Evolutionary conservation across 2,888 invertebrate genomes (phyloP), one percentile per base, ranked within the genome.

Genomic region (Agonopterix alstromeriana): DNA sequence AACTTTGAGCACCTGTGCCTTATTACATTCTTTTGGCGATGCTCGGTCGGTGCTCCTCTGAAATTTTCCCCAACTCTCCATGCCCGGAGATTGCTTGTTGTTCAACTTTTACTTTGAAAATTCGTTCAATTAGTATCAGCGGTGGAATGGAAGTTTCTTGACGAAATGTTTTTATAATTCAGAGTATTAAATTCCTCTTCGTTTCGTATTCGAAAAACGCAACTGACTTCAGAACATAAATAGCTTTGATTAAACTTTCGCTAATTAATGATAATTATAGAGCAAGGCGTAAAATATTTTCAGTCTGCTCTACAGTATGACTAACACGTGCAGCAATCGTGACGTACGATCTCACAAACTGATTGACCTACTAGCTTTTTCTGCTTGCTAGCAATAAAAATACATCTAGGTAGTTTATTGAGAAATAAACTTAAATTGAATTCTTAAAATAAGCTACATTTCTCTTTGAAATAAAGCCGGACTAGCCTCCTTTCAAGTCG

Each of bases 1-100:
- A 83, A 84, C 71, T 78, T 72, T 75, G 73, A 73, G 75, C 86
- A 88, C 87, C 87, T 88, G 86, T 73, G 76, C 81, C 82, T 84
- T 87, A 87, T 88, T 86, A 86, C 87, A 87, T 88, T 87, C 87
- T 81, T 84, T 78, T 72, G 75, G 77, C 75, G 82, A 74, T 80
- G 75, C 79, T 78, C 72, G 73, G 67, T 70, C 74, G 68, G 56
- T 58, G 64, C 69, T 65, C 68, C 63, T 64, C 73, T 70, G 69
- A 81, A 82, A 82, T 79, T 78, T 71, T 70, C 73, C 69, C 67
- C 68, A 82, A 86, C 80, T 85, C 84, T 82, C 75, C 77, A 76
- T 77, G 73, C 70, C 76, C 67, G 71, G 72, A 82, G 82, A 82
- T 82, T 81, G 80, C 78, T 76, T 76, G 76, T 79, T 80, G 80